These are phyloP conservation scores for Amorpha juglandis DNA, from an alignment of 2,888 invertebrate species.

Conservation along the genomic window DNA sequence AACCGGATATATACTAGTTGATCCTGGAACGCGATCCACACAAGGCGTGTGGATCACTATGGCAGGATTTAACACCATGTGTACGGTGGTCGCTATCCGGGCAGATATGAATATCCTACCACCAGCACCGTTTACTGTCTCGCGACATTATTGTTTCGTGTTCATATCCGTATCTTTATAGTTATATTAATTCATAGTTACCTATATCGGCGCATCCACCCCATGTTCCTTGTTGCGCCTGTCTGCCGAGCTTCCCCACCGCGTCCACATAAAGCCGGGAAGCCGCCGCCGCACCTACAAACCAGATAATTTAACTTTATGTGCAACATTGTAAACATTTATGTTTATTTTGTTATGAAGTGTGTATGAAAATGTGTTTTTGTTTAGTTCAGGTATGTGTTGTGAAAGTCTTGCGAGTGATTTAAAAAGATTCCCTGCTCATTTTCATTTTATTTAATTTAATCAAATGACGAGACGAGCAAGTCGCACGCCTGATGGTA, in stretches of 20 bases:
- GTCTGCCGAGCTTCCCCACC: slow-evolving; percentile 93
- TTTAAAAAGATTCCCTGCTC: too few species aligned
- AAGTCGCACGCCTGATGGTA: too few species aligned
- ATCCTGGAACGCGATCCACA: too few species aligned
- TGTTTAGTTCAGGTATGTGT: neutral
- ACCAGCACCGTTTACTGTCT: too few species aligned
- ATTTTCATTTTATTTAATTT: too few species aligned
- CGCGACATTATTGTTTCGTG: too few species aligned
- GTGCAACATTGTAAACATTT: neutral
- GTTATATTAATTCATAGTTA: slow-evolving; percentile 76
- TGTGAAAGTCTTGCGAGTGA: neutral
- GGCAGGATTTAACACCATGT: too few species aligned
- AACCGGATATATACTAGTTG: too few species aligned
- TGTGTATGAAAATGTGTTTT: neutral
- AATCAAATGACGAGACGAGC: too few species aligned
- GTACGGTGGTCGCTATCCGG: too few species aligned
- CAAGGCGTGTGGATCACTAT: too few species aligned
- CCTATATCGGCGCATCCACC: slow-evolving; percentile 96
- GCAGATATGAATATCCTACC: too few species aligned
- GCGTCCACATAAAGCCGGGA: slow-evolving; percentile 95
- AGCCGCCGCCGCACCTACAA: slow-evolving; percentile 93
- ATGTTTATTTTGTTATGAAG: neutral
- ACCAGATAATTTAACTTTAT: slow-evolving; percentile 6
- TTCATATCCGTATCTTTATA: slow-evolving; percentile 25
- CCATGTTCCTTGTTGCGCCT: slow-evolving; percentile 95